Conservation (phyloP, 2,888 invertebrate species). For the Morpho helenor region DNA sequence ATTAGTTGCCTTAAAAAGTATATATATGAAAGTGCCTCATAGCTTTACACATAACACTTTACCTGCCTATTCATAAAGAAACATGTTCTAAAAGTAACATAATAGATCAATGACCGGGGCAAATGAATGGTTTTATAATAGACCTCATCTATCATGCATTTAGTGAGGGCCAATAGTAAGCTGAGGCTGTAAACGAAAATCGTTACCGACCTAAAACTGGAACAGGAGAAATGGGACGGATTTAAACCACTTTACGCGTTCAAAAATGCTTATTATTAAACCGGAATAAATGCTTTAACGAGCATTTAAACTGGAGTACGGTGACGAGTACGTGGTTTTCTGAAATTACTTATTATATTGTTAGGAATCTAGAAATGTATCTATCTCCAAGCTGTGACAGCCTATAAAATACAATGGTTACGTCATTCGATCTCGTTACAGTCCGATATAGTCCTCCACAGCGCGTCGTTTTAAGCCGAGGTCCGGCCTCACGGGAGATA, state of each 20-base stretch:
- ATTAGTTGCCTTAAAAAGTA: neutral
- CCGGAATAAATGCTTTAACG: conserved; percentile 1
- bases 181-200: conserved; percentile 60
- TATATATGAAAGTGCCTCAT: too few species aligned
- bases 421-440: too few species aligned
- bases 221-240: conserved; percentile 35
- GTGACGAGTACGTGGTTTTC: conserved; percentile 18
- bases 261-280: conserved; percentile 18
- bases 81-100: conserved; percentile 55
- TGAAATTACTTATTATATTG: conserved; percentile 53
- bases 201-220: conserved; percentile 49
- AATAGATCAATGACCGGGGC: conserved; percentile 53
- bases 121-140: conserved; percentile 65
- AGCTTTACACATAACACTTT: too few species aligned
- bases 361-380: too few species aligned
- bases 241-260: conserved; percentile 25
- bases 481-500: too few species aligned
- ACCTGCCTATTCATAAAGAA: too few species aligned
- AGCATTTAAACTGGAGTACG: neutral
- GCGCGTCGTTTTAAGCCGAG: too few species aligned
- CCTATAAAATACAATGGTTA: too few species aligned
- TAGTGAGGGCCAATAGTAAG: conserved; percentile 53
- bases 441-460: too few species aligned
- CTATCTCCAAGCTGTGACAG: too few species aligned
- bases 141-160: conserved; percentile 71